These are phyloP conservation scores for Blastobasis lacticolella DNA, from an alignment of 2,888 invertebrate genomes.

Conservation along the genomic window DNA sequence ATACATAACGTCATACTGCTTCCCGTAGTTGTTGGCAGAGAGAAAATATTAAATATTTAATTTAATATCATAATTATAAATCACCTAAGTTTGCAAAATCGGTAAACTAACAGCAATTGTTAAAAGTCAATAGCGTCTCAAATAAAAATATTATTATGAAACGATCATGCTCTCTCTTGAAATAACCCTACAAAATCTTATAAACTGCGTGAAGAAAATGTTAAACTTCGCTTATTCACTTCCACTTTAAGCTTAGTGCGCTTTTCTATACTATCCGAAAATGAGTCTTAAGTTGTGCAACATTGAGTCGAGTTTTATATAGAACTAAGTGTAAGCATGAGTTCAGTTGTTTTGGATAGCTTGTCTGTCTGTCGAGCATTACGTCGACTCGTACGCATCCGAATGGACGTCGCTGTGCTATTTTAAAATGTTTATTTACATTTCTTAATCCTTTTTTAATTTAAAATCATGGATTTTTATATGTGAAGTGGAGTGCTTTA, in stretches of 20 bases:
- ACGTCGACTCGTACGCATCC: not conserved
- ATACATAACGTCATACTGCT: no score
- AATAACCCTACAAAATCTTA: conserved; percentile 1
- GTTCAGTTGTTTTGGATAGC: not conserved
- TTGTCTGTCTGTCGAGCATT: conserved; percentile 1
- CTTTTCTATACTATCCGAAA: not conserved
- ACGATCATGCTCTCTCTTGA: conserved; percentile 1
- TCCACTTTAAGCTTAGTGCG: conserved; percentile 3
- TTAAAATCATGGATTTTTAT: not conserved
- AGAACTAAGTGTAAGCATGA: not conserved
- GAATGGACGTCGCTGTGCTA: conserved; percentile 1
- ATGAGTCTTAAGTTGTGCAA: not conserved
- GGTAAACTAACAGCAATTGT: no score
- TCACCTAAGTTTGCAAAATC: no score
- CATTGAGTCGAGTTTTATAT: not conserved
- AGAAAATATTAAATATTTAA: no score
- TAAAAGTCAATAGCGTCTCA: not conserved
- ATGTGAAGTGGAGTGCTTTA: no score
- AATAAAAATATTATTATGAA: conserved; percentile 1
- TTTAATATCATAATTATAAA: no score
- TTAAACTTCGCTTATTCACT: conserved; percentile 4
- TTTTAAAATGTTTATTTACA: not conserved
- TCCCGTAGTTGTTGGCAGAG: no score
- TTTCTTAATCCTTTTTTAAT: not conserved
- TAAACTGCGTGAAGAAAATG: conserved; percentile 5